Percentiles rank a stretch among this genome's conserved stretches.
These are phyloP conservation scores for Eulemur macaco DNA, from an alignment of 2,113 vertebrate species.

Conservation along the genomic window DNA sequence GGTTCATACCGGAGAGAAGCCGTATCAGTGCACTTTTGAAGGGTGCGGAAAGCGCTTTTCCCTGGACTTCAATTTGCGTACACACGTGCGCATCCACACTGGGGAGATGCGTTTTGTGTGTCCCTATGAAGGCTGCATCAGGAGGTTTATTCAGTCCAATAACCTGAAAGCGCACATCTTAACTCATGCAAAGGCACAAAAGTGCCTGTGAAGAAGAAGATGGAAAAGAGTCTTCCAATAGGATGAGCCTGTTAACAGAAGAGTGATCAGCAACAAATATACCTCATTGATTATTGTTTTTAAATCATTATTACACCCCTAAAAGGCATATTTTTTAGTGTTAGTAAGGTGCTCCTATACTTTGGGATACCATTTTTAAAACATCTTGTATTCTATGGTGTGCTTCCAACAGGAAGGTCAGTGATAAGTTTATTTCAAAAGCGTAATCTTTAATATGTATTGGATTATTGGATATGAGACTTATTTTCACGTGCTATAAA, in stretches of 20 bases:
- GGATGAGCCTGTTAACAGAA: conserved; percentile 82
- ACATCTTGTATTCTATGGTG: background rate
- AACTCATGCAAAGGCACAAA: conserved; percentile 93
- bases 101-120: conserved; percentile 95
- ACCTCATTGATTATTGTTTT: conserved; percentile 88
- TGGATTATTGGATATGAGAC: background rate
- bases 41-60: conserved; percentile 97
- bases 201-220: conserved; percentile 87
- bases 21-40: conserved; percentile 96
- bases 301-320: conserved; percentile 78
- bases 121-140: conserved; percentile 94
- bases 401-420: background rate
- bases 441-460: background rate
- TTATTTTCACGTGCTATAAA: background rate
- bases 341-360: background rate
- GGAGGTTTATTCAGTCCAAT: conserved; percentile 95
- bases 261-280: conserved; percentile 80
- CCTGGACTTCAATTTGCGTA: conserved; percentile 98
- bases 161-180: conserved; percentile 97
- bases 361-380: background rate
- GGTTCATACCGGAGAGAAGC: conserved; percentile 96
- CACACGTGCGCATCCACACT: conserved; percentile 96
- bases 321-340: conserved; percentile 83
- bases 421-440: conserved; percentile 11
- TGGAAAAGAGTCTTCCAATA: conserved; percentile 70